Evolutionary conservation across 1,140 invertebrate genomes (phyloP).

Genomic region (Drosophila albomicans): DNA sequence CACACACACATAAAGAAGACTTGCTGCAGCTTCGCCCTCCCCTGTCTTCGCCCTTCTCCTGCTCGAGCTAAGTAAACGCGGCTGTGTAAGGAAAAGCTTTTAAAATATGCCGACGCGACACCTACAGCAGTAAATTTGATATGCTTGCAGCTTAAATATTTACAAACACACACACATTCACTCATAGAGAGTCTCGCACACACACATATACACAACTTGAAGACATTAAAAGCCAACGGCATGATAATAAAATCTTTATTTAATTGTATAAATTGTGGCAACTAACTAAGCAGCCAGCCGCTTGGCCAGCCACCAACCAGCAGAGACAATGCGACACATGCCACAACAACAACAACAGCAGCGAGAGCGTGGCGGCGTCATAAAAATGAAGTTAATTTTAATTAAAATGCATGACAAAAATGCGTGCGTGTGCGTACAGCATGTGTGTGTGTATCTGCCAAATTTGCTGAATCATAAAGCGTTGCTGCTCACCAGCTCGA

Average conservation of each 20-base stretch:
- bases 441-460: constrained; percentile 7
- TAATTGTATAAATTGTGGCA: constrained; percentile 79
- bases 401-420: constrained; percentile 80
- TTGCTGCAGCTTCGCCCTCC: constrained; percentile 16
- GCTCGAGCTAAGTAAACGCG: constrained; percentile 74
- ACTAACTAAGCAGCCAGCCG: constrained; percentile 52
- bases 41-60: constrained; percentile 5
- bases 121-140: constrained; percentile 81
- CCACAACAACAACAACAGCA: constrained; percentile 9
- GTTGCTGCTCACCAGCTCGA: constrained; percentile 17
- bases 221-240: constrained; percentile 55
- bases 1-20: constrained; percentile 28
- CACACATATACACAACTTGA: constrained; percentile 30
- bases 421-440: constrained; percentile 52
- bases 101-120: constrained; percentile 85
- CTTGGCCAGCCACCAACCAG: background rate
- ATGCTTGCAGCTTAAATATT: constrained; percentile 78
- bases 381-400: constrained; percentile 84
- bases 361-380: constrained; percentile 53
- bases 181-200: constrained; percentile 12
- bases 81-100: constrained; percentile 80
- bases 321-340: constrained; percentile 49
- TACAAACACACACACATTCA: constrained; percentile 54
- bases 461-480: constrained; percentile 71
- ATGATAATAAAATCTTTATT: constrained; percentile 84